phyloP scores from a whole-genome alignment of 2,797 vertebrate genomes.

The Hozukius guyotensis region DNA sequence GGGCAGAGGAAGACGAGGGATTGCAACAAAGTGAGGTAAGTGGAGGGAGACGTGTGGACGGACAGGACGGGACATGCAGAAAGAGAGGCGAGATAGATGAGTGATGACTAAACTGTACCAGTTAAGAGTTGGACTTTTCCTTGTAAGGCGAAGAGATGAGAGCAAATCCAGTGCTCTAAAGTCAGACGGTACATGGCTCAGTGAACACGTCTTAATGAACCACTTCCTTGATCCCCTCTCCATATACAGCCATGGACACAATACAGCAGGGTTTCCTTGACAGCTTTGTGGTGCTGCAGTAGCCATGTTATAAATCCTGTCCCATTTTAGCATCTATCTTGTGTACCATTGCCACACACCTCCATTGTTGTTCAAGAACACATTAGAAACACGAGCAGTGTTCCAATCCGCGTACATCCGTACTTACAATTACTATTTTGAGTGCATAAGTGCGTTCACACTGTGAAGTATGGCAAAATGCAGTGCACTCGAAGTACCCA shows the following conservation, averaged over 20 bases:
- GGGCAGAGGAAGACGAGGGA: not conserved
- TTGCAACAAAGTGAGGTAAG: not conserved
- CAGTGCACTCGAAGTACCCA: too few relatives aligned
- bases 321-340: not conserved
- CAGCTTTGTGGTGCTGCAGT: not conserved
- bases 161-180: not conserved
- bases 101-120: not conserved
- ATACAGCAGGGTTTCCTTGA: not conserved
- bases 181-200: constrained; percentile 38
- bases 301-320: not conserved
- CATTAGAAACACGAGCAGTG: not conserved
- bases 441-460: too few relatives aligned
- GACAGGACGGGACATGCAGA: not conserved
- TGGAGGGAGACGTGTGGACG: constrained; percentile 1
- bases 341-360: not conserved
- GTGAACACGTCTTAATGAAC: constrained; percentile 46
- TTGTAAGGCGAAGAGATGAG: constrained; percentile 64
- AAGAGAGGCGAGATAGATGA: constrained; percentile 6
- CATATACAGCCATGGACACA: constrained; percentile 56
- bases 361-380: not conserved
- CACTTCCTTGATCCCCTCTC: constrained; percentile 39
- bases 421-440: too few relatives aligned
- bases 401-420: too few relatives aligned
- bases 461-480: too few relatives aligned
- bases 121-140: constrained; percentile 36